Percentiles rank a stretch among this genome's conserved stretches.
These are phyloP conservation scores for Chymomyza costata DNA, from an alignment of 1,140 invertebrate genomes.

Conservation along the genomic window DNA sequence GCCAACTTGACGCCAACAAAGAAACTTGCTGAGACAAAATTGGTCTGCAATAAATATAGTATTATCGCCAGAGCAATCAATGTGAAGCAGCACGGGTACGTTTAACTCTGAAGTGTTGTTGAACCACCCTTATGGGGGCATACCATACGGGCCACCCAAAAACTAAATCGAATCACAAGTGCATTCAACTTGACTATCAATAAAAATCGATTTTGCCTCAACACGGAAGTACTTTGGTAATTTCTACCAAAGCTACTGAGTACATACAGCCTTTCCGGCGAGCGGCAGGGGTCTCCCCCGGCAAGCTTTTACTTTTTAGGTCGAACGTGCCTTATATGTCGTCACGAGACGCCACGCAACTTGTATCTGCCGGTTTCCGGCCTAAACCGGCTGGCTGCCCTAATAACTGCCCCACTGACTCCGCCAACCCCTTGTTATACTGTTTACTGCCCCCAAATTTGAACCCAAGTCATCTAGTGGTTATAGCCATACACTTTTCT, in stretches of 20 bases:
- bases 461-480: slow-evolving; percentile 13
- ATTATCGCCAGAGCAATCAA: slow-evolving; percentile 13
- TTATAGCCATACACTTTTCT: slow-evolving; percentile 52
- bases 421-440: not conserved
- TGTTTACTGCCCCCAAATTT: too few species aligned
- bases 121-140: too few species aligned
- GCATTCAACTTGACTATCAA: slow-evolving; percentile 63
- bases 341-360: slow-evolving; percentile 44
- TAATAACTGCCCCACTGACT: slow-evolving; percentile 19
- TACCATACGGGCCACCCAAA: too few species aligned
- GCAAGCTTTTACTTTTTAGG: slow-evolving; percentile 50
- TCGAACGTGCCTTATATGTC: slow-evolving; percentile 64
- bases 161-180: slow-evolving; percentile 34
- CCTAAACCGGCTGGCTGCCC: slow-evolving; percentile 22
- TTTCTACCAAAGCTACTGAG: too few species aligned
- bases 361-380: slow-evolving; percentile 48
- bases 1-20: too few species aligned
- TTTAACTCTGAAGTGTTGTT: slow-evolving; percentile 12
- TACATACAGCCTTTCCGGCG: too few species aligned
- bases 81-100: slow-evolving; percentile 23
- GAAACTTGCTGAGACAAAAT: too few species aligned
- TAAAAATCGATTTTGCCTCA: slow-evolving; percentile 59
- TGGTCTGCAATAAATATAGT: too few species aligned
- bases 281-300: not conserved
- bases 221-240: slow-evolving; percentile 43